phyloP scores from a whole-genome alignment of 2,113 vertebrate species.

The Phaethon lepturus region DNA sequence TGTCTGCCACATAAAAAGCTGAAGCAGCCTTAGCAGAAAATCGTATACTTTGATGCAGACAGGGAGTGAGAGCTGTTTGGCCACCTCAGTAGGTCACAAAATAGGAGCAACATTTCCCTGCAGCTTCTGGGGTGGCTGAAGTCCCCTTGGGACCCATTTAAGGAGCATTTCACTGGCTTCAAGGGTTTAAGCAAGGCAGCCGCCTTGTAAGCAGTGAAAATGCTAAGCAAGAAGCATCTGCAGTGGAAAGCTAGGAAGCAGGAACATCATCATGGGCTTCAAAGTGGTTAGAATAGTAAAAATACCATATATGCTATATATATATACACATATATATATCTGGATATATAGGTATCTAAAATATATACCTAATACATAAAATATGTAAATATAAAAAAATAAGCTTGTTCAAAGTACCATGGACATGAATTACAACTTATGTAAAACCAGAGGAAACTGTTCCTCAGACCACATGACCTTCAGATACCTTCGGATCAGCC shows the following conservation, averaged over 20 bases:
- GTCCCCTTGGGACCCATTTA: background rate
- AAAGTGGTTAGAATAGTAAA: background rate
- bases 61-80: background rate
- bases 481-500: background rate
- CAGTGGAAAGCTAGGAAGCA: background rate
- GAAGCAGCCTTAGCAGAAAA: background rate
- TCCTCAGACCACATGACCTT: background rate
- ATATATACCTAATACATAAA: background rate
- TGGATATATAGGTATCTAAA: background rate
- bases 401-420: background rate
- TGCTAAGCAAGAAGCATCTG: background rate
- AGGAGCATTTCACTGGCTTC: background rate
- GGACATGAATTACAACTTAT: fast-evolving
- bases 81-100: background rate
- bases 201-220: background rate
- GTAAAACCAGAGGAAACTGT: background rate
- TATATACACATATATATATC: background rate
- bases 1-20: background rate
- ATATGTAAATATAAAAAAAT: background rate
- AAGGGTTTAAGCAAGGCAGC: background rate
- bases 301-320: background rate
- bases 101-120: background rate
- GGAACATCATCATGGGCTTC: background rate
- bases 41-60: background rate
- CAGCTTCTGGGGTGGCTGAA: background rate